These are phyloP conservation scores for Ciconia maguari DNA, from an alignment of 2,113 vertebrate genomes.

Conservation along the genomic window DNA sequence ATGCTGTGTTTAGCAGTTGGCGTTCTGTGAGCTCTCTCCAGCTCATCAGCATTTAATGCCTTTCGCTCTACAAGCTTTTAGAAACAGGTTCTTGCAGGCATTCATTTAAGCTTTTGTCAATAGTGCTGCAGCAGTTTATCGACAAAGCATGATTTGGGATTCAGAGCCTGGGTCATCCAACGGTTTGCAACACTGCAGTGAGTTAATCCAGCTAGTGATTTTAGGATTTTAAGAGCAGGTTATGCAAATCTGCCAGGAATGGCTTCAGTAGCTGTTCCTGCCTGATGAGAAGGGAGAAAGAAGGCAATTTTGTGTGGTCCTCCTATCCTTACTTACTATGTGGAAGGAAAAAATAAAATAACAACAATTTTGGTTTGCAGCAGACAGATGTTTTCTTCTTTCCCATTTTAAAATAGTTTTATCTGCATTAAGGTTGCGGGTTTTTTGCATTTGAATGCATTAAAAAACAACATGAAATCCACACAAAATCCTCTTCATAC, in stretches of 20 bases:
- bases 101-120: background rate
- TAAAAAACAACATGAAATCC: background rate
- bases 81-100: background rate
- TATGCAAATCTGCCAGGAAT: background rate
- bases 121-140: background rate
- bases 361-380: background rate
- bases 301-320: background rate
- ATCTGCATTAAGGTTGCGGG: accelerated
- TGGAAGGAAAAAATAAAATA: background rate
- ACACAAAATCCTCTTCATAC: background rate
- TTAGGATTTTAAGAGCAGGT: background rate
- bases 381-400: background rate
- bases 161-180: background rate
- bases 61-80: background rate
- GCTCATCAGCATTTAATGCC: background rate
- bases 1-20: background rate
- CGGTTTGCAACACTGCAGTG: background rate
- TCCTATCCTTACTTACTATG: background rate
- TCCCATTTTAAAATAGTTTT: background rate
- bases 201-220: background rate
- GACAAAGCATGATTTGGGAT: background rate
- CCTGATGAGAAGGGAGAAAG: background rate
- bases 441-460: background rate
- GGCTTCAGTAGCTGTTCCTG: background rate
- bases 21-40: background rate